Conservation (phyloP, 2,888 invertebrate species). For the Nyleta sp. region DNA sequence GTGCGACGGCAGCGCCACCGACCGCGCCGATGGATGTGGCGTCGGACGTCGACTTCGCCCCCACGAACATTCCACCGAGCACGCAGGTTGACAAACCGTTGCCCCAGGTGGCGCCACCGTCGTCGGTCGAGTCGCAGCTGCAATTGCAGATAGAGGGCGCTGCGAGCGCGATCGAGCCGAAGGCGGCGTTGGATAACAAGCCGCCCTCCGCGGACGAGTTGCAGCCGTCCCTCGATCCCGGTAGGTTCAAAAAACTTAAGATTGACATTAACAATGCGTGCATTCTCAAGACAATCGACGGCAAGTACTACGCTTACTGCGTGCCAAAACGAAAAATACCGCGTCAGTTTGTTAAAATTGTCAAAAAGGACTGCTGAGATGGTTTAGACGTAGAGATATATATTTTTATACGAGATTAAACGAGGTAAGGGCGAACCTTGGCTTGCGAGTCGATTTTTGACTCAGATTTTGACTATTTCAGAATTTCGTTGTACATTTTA, state of each 20-base stretch:
- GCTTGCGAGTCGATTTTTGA: too few species aligned
- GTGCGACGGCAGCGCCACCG: neutral
- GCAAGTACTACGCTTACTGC: constrained; percentile 28
- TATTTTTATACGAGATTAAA: too few species aligned
- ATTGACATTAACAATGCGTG: constrained; percentile 42
- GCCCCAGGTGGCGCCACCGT: constrained; percentile 7
- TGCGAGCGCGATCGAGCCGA: constrained; percentile 63
- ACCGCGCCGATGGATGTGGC: neutral
- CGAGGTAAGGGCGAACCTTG: too few species aligned
- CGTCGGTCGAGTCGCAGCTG: constrained; percentile 52
- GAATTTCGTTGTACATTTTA: too few species aligned
- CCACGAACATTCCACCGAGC: constrained; percentile 6
- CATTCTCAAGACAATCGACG: constrained; percentile 25
- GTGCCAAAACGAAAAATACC: constrained; percentile 43
- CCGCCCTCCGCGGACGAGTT: constrained; percentile 73
- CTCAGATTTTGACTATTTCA: too few species aligned
- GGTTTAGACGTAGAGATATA: too few species aligned
- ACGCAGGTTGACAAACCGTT: neutral
- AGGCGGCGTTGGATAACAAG: constrained; percentile 67
- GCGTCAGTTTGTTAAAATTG: constrained; percentile 39
- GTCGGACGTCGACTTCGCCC: neutral
- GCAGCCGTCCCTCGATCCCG: constrained; percentile 75
- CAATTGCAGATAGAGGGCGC: constrained; percentile 59
- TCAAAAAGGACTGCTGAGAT: constrained; percentile 27
- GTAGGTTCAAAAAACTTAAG: constrained; percentile 70